A percentile compares a stretch with the other conserved stretches of the same genome.
Conservation (phyloP, 2,888 invertebrate genomes). For the Frankliniella intonsa region DNA sequence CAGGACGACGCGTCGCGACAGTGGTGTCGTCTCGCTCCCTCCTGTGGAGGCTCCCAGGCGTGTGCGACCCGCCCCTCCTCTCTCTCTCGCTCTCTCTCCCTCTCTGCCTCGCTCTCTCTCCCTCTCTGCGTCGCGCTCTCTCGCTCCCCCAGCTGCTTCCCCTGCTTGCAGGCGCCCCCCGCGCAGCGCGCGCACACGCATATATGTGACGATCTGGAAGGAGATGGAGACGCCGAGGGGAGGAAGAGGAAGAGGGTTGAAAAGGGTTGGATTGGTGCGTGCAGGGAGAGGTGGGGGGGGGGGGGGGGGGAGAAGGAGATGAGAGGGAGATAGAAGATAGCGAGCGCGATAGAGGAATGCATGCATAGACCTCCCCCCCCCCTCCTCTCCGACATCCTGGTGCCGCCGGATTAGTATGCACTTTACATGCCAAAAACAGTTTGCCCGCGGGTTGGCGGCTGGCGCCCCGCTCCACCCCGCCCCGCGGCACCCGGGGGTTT, state of each 20-base stretch:
- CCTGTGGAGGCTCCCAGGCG: background rate
- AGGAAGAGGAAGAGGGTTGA: background rate
- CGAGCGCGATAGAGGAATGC: conserved; percentile 2
- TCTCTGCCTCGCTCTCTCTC: too few species aligned
- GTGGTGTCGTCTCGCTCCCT: background rate
- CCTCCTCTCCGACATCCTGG: too few species aligned
- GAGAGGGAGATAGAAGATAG: conserved; percentile 7
- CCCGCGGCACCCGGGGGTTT: background rate
- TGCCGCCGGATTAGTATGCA: conserved; percentile 13
- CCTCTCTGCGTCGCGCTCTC: background rate
- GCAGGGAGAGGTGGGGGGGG: background rate
- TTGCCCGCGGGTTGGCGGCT: background rate
- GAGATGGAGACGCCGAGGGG: background rate
- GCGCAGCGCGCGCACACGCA: background rate
- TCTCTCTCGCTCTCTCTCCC: too few species aligned
- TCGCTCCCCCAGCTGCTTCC: background rate
- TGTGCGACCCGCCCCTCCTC: background rate
- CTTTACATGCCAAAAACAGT: conserved; percentile 14
- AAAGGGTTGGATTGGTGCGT: background rate
- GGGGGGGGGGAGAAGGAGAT: background rate
- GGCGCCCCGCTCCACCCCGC: background rate
- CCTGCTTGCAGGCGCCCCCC: too few species aligned
- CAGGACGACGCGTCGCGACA: background rate
- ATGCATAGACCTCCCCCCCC: background rate
- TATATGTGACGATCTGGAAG: background rate